Evolutionary conservation across 2,888 invertebrate species (phyloP), one percentile per base, ranked within the genome.

Genomic region (Palloptera scutellata): DNA sequence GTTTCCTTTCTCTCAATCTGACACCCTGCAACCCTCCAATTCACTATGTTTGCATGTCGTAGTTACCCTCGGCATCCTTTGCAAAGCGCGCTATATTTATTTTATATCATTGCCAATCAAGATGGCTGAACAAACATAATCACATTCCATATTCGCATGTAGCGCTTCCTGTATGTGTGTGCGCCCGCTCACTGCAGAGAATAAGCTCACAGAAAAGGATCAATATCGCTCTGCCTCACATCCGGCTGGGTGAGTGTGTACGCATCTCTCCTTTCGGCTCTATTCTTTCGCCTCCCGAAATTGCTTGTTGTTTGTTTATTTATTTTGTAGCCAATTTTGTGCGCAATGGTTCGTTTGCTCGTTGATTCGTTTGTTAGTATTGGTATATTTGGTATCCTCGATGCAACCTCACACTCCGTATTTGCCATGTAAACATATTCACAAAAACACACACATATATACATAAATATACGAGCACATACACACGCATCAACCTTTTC

Each of bases 101-200:
- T 84, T 84, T 83, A 84, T 84, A 83, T 83, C 83, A 84, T 84
- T 82, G 84, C 82, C 83, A 84, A 84, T 84, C 84, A 84, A 84
- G 81, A 84, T 84, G 84, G 84, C 84, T 84, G 83, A 83, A 80
- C 83, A 84, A 84, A 84, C 82, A 84, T 81, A 84, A 83, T 83
- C 82, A 81, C 60, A 70, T 65, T 20, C 59, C 19, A 30, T 30
- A 30, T 30, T 30, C 30, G 62, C 61, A 55, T 58, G 69, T 64
- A 51, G 63, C 58, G 64, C 12, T 55, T 53, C 64, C 64, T 63
- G 42, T 66, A 62, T 54, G 58, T 65, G 69, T 61, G 53, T 65
- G 67, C 41, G 62, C 59, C 64, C 70, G 67, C 62, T 68, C 71
- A 67, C 62, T 64, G 53, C 43, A 61, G 62, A 51, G 59, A 54